Percentiles rank a stretch among this genome's conserved stretches.
These are phyloP conservation scores for Chrysolina oricalcia DNA, from an alignment of 2,888 invertebrate genomes.

Conservation along the genomic window DNA sequence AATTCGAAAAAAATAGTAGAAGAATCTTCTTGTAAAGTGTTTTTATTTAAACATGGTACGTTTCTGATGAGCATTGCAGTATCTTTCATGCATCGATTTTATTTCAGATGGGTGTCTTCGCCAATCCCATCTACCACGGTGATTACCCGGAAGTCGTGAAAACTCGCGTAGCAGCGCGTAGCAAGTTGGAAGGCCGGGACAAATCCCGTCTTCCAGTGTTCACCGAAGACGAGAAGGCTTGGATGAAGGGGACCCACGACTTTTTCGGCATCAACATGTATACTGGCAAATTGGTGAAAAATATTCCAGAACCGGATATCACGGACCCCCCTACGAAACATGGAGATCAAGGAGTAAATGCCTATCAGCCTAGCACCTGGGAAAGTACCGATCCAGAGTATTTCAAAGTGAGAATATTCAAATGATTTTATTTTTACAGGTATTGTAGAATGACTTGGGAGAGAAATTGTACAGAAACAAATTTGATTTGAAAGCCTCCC, in stretches of 20 bases:
- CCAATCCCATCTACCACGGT: conserved; percentile 78
- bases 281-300: conserved; percentile 72
- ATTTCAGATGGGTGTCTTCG: conserved; percentile 52
- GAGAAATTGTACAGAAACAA: not conserved
- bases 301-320: conserved; percentile 36
- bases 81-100: not conserved
- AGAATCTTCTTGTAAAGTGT: too few relatives aligned
- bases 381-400: conserved; percentile 17
- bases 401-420: conserved; percentile 30
- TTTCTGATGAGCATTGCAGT: too few relatives aligned
- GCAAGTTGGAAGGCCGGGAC: conserved; percentile 75
- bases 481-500: too few relatives aligned
- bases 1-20: too few relatives aligned
- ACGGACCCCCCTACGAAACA: conserved; percentile 40
- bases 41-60: too few relatives aligned
- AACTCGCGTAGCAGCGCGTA: conserved; percentile 74
- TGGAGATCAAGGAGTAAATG: conserved; percentile 42
- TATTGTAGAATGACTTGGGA: not conserved
- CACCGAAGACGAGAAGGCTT: conserved; percentile 75
- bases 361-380: conserved; percentile 42
- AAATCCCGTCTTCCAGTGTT: conserved; percentile 78
- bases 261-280: conserved; percentile 86
- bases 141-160: conserved; percentile 81
- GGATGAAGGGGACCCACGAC: conserved; percentile 79
- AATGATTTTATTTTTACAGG: too few relatives aligned